phyloP scores from a whole-genome alignment of 1,140 invertebrate genomes.

The Drosophila pruinosa region DNA sequence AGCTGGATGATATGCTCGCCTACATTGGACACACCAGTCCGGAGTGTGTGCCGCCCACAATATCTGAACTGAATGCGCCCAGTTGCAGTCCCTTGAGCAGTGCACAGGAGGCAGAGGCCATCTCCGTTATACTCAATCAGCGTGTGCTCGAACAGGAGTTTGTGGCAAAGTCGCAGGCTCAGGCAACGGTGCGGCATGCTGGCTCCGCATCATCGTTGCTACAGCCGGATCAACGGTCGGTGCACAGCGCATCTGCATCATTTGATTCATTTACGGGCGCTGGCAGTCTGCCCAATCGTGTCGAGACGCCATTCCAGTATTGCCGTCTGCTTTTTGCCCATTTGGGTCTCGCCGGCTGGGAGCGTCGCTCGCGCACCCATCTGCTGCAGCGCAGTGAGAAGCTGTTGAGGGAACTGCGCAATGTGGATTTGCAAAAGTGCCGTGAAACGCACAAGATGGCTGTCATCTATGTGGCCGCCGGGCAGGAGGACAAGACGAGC shows the following conservation, averaged over 20 bases:
- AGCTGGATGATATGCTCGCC: constrained; percentile 95
- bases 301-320: constrained; percentile 87
- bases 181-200: constrained; percentile 40
- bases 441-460: constrained; percentile 99
- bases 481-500: constrained; percentile 97
- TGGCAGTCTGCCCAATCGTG: constrained; percentile 51
- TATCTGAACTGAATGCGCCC: constrained; percentile 88
- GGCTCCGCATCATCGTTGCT: constrained; percentile 42
- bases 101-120: constrained; percentile 91
- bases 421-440: constrained; percentile 95
- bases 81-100: constrained; percentile 87
- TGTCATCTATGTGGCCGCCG: constrained; percentile 98
- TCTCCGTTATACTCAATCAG: constrained; percentile 92
- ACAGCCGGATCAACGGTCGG: constrained; percentile 61
- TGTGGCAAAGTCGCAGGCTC: constrained; percentile 83
- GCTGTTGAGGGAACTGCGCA: constrained; percentile 94
- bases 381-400: constrained; percentile 95
- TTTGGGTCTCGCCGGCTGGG: constrained; percentile 94
- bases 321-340: constrained; percentile 95
- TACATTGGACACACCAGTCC: constrained; percentile 96
- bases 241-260: constrained; percentile 61
- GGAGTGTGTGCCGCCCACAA: constrained; percentile 91
- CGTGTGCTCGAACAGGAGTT: constrained; percentile 90
- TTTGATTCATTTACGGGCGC: constrained; percentile 68
- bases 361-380: constrained; percentile 92